Conservation (phyloP, 2,113 vertebrate species). For the Perca schrenkii region DNA sequence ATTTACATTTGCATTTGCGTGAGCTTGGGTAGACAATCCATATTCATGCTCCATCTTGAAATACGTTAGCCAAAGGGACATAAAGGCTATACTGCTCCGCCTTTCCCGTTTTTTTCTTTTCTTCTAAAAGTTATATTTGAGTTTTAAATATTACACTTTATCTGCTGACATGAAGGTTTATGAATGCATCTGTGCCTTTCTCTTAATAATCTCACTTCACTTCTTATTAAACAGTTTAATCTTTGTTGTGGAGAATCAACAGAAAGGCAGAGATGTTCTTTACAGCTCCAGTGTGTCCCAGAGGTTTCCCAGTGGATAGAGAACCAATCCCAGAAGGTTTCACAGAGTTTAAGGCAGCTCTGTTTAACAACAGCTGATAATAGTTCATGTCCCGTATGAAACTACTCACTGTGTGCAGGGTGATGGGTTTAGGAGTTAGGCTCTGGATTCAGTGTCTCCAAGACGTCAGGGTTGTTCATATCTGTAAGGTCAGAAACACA, state of each 20-base stretch:
- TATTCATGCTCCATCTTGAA: too few relatives aligned
- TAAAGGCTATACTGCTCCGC: too few relatives aligned
- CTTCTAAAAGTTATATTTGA: background rate
- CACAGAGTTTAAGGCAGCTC: background rate
- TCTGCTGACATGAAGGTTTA: background rate
- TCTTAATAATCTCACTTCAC: too few relatives aligned
- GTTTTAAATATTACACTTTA: background rate
- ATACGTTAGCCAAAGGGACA: too few relatives aligned
- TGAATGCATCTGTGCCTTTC: background rate
- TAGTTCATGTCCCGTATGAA: background rate
- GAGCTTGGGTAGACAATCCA: too few relatives aligned
- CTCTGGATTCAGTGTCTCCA: background rate
- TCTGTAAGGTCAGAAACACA: too few relatives aligned
- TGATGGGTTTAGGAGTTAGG: too few relatives aligned
- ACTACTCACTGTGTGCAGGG: background rate
- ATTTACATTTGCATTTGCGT: too few relatives aligned
- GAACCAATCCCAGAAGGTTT: background rate
- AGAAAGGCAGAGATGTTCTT: background rate
- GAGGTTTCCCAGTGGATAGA: background rate
- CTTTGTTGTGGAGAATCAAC: too few relatives aligned
- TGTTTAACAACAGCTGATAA: too few relatives aligned
- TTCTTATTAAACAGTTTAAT: too few relatives aligned
- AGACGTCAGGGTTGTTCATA: background rate
- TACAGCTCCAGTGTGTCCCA: background rate
- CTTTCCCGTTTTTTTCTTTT: too few relatives aligned